phyloP scores from a whole-genome alignment of 2,113 vertebrate species.

The Proterorhinus semilunaris region DNA sequence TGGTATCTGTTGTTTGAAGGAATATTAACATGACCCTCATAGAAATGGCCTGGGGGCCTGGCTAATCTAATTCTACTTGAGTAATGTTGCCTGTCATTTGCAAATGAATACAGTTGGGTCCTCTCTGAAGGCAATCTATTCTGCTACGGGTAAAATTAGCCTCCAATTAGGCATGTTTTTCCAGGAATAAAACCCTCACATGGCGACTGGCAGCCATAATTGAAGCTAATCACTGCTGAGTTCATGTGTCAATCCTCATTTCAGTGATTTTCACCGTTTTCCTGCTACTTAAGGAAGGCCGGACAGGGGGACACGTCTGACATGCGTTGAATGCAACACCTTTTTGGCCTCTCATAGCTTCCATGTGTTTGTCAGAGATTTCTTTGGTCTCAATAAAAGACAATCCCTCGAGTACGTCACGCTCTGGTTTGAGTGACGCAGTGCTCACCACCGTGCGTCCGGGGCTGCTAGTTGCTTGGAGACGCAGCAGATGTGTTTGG shows the following conservation, averaged over 20 bases:
- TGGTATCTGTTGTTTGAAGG: slow-evolving; percentile 18
- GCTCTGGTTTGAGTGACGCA: not conserved
- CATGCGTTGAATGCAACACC: slow-evolving; percentile 22
- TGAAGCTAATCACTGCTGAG: slow-evolving; percentile 45
- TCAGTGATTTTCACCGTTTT: slow-evolving; percentile 12
- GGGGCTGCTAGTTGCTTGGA: slow-evolving; percentile 47
- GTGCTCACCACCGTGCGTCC: slow-evolving; percentile 8
- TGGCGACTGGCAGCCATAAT: slow-evolving; percentile 33
- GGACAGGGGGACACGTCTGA: slow-evolving; percentile 1
- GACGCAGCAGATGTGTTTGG: slow-evolving; percentile 37
- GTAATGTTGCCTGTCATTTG: slow-evolving; percentile 70
- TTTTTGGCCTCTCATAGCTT: slow-evolving; percentile 1
- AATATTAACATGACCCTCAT: slow-evolving; percentile 66
- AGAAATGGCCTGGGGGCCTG: slow-evolving; percentile 52
- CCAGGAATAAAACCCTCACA: slow-evolving; percentile 27
- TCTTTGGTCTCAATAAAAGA: slow-evolving; percentile 8
- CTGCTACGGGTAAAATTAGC: slow-evolving; percentile 65
- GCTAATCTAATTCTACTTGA: slow-evolving; percentile 68
- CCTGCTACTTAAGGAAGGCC: not conserved
- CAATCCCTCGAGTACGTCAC: slow-evolving; percentile 10
- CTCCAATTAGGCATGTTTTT: slow-evolving; percentile 67
- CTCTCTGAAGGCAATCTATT: slow-evolving; percentile 56
- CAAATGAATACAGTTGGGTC: slow-evolving; percentile 55
- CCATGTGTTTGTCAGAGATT: slow-evolving; percentile 11
- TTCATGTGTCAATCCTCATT: slow-evolving; percentile 38